phyloP scores from a whole-genome alignment of 2,113 vertebrate genomes.

The Phalacrocorax brasilianus region DNA sequence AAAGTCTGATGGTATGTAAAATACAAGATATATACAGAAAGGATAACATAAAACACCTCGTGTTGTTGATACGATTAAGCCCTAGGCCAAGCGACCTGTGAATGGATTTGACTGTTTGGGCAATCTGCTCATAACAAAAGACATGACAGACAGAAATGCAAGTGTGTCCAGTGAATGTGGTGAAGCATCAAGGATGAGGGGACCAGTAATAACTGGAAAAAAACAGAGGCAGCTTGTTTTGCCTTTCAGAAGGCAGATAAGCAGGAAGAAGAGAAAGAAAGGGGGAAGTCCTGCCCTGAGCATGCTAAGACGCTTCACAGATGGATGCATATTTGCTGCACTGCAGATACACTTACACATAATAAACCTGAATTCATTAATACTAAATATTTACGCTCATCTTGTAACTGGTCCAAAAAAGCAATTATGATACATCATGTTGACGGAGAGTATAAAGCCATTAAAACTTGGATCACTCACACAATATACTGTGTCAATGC shows the following conservation, averaged over 20 bases:
- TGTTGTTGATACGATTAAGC: neutral
- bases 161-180: fast-evolving
- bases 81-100: neutral
- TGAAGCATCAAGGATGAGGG: neutral
- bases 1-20: neutral
- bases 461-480: slow-evolving; percentile 34
- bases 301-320: neutral
- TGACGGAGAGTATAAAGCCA: slow-evolving; percentile 18
- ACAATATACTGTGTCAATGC: neutral
- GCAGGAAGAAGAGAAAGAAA: neutral
- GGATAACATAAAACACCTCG: neutral
- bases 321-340: slow-evolving; percentile 38
- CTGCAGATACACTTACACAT: slow-evolving; percentile 29
- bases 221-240: neutral
- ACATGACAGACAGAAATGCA: neutral
- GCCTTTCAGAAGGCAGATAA: neutral
- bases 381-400: slow-evolving; percentile 52
- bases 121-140: neutral
- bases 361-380: slow-evolving; percentile 59
- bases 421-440: slow-evolving; percentile 65
- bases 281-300: neutral
- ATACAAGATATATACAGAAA: neutral
- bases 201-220: neutral
- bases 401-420: slow-evolving; percentile 70
- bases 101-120: neutral